These are phyloP conservation scores for Dolichotis patagonum DNA, from an alignment of 2,113 vertebrate genomes.

Conservation along the genomic window DNA sequence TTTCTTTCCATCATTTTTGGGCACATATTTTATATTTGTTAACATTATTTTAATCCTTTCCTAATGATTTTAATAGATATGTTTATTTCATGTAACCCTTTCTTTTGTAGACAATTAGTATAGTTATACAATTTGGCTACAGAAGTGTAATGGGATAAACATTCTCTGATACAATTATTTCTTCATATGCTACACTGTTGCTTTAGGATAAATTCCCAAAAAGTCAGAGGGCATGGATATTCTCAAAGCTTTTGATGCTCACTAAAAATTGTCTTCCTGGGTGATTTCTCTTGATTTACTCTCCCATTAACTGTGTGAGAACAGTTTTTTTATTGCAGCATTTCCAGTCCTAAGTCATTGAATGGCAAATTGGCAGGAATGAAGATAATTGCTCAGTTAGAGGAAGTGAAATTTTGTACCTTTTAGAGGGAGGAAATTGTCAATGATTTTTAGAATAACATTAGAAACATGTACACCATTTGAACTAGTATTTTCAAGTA, in stretches of 20 bases:
- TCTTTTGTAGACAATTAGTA: not conserved
- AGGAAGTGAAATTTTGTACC: not conserved
- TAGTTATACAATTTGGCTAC: not conserved
- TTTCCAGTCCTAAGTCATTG: constrained; percentile 14
- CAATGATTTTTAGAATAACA: constrained; percentile 4
- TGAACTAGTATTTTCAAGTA: not conserved
- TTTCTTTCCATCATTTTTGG: not conserved
- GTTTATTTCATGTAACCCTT: not conserved
- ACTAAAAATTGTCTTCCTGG: constrained; percentile 46
- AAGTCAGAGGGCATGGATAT: constrained; percentile 31
- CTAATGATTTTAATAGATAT: constrained; percentile 19
- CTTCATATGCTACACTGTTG: constrained; percentile 19
- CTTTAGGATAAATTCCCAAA: constrained; percentile 54
- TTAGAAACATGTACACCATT: not conserved
- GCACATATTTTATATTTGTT: not conserved
- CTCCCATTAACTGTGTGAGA: not conserved
- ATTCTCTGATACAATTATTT: not conserved
- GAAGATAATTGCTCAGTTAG: not conserved
- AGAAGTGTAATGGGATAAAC: not conserved
- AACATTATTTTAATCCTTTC: not conserved
- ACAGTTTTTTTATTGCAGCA: not conserved
- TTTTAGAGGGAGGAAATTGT: constrained; percentile 21
- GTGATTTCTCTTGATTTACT: constrained; percentile 44
- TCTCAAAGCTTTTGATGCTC: not conserved
- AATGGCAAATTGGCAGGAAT: constrained; percentile 36